Conservation (phyloP, 2,113 vertebrate species). For the Corythornis vintsioides region DNA sequence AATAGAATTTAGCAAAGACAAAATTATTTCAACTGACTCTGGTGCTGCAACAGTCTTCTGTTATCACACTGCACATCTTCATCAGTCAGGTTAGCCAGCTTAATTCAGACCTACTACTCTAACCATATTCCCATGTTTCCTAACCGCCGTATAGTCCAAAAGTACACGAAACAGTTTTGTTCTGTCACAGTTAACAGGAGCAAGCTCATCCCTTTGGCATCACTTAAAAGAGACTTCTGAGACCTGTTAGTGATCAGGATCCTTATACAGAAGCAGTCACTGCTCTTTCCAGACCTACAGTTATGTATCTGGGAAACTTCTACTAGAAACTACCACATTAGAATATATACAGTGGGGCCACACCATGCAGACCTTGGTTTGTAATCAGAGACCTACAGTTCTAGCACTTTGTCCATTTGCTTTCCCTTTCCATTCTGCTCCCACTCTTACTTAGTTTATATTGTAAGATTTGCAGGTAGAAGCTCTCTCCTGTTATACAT, state of each 20-base stretch:
- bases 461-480: conserved; percentile 20
- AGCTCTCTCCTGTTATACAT: neutral
- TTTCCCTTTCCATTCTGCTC: neutral
- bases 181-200: neutral
- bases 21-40: neutral
- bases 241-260: neutral
- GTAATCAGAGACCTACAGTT: neutral
- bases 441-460: neutral
- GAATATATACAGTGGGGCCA: neutral
- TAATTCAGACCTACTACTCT: neutral
- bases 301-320: neutral
- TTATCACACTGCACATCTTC: no score
- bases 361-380: neutral
- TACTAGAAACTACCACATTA: neutral
- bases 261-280: neutral
- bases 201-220: neutral
- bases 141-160: neutral
- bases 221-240: neutral
- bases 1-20: neutral
- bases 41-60: neutral
- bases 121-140: neutral
- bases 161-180: neutral
- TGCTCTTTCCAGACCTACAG: neutral
- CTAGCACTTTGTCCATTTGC: neutral
- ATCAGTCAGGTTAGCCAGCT: neutral